Conservation (phyloP, 2,797 vertebrate species). For the Micromesistius poutassou region DNA sequence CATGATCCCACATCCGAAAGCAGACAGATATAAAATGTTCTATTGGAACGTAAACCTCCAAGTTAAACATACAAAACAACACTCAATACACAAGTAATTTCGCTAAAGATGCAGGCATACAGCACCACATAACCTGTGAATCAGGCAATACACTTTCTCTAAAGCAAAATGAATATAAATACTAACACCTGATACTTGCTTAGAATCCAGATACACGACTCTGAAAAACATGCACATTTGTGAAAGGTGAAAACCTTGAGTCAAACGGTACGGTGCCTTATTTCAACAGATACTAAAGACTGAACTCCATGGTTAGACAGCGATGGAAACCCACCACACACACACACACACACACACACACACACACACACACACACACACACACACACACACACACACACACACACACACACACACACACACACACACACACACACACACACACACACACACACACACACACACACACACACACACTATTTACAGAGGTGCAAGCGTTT, state of each 20-base stretch:
- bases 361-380: too few relatives aligned
- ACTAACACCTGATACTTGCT: not conserved
- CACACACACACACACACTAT: not conserved
- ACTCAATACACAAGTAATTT: not conserved
- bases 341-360: too few relatives aligned
- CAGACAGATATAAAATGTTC: not conserved
- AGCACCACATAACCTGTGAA: not conserved
- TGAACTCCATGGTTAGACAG: not conserved
- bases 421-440: too few relatives aligned
- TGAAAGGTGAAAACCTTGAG: not conserved
- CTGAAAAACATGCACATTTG: not conserved
- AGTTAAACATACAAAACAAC: not conserved
- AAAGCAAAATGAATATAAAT: not conserved
- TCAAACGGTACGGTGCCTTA: not conserved
- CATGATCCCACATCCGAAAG: not conserved
- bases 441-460: not conserved
- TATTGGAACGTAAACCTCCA: not conserved
- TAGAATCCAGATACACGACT: not conserved
- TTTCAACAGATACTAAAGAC: not conserved
- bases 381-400: too few relatives aligned
- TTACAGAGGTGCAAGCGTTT: not conserved
- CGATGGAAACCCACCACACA: too few relatives aligned
- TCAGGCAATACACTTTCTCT: not conserved
- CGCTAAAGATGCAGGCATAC: not conserved
- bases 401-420: too few relatives aligned